These are phyloP conservation scores for Octomys mimax DNA, from an alignment of 2,797 vertebrate species.

Conservation along the genomic window DNA sequence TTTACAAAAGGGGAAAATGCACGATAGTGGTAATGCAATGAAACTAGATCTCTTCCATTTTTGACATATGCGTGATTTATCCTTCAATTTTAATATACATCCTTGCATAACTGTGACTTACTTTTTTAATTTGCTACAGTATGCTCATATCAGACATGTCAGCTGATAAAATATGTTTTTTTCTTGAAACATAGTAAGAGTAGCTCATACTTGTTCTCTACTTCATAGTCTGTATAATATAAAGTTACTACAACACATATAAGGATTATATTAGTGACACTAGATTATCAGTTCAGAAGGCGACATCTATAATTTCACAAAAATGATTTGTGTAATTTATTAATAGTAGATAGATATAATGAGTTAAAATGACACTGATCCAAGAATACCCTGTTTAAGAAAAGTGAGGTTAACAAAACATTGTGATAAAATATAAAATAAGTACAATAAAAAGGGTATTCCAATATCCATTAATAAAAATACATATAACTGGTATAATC, in stretches of 20 bases:
- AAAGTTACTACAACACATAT: not conserved
- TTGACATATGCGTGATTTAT: constrained; percentile 17
- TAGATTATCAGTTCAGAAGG: not conserved
- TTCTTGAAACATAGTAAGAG: constrained; percentile 26
- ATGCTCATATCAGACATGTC: not conserved
- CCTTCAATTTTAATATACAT: constrained; percentile 24
- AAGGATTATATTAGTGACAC: not conserved
- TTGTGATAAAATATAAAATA: not conserved
- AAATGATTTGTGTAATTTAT: constrained; percentile 21
- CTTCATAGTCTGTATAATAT: not conserved
- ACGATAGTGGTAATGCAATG: not conserved
- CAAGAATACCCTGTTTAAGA: constrained; percentile 6
- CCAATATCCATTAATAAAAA: constrained; percentile 13
- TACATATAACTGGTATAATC: not conserved
- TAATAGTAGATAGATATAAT: constrained; percentile 33
- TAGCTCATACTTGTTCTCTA: not conserved
- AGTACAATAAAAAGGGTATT: not conserved
- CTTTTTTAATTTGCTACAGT: not conserved
- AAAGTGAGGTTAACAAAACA: constrained; percentile 35
- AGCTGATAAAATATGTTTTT: not conserved
- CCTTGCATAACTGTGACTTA: not conserved
- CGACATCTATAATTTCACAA: constrained; percentile 26
- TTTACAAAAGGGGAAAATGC: not conserved
- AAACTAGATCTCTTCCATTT: constrained; percentile 17
- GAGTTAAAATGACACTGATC: not conserved